Evolutionary conservation across 2,888 invertebrate species (phyloP).

Genomic region (Chrysotoxum bicinctum): DNA sequence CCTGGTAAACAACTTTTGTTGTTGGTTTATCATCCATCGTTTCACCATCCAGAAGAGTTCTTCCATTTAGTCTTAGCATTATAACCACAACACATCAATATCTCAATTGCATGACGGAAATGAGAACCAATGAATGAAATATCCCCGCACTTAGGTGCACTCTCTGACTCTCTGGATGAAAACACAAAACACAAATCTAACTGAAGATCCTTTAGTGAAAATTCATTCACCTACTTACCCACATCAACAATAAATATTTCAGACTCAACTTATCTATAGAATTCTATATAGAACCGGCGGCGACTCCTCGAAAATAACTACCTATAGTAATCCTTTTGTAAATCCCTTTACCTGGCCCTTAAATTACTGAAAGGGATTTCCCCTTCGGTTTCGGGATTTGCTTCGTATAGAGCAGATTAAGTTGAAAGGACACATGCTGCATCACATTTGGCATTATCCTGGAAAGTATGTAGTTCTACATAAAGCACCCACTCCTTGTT

Average conservation of each 20-base stretch:
- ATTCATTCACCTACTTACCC: slow-evolving; percentile 41
- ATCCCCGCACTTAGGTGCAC: slow-evolving; percentile 50
- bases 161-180: background rate
- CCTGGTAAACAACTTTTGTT: background rate
- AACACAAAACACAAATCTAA: slow-evolving; percentile 13
- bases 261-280: background rate
- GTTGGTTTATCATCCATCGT: background rate
- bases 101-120: slow-evolving; percentile 51
- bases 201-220: slow-evolving; percentile 5
- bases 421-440: slow-evolving; percentile 72
- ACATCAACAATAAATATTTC: slow-evolving; percentile 26
- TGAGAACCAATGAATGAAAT: slow-evolving; percentile 57
- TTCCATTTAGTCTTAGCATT: background rate
- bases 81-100: background rate
- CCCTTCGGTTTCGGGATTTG: slow-evolving; percentile 56
- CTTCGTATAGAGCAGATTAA: slow-evolving; percentile 58
- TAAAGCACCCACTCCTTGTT: slow-evolving; percentile 8
- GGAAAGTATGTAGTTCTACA: slow-evolving; percentile 7
- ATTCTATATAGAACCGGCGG: background rate
- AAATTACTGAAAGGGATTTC: slow-evolving; percentile 68
- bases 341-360: slow-evolving; percentile 70
- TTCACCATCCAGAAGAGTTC: background rate
- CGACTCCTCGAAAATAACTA: slow-evolving; percentile 3
- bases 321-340: slow-evolving; percentile 68
- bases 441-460: slow-evolving; percentile 63